phyloP scores from a whole-genome alignment of 2,797 vertebrate species.

The Holocentrus rufus region DNA sequence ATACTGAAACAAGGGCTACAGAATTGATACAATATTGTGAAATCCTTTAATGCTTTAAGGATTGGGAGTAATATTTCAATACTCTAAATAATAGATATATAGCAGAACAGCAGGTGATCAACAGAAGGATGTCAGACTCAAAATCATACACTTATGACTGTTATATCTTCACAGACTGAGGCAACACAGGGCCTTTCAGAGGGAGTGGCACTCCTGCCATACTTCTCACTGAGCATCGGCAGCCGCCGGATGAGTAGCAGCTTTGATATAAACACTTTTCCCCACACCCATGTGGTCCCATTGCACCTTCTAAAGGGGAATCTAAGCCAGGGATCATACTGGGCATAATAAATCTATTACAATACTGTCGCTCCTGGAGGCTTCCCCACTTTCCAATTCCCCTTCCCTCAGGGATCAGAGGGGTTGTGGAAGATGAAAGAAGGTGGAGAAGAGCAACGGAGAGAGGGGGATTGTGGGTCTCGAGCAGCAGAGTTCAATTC shows the following conservation, averaged over 20 bases:
- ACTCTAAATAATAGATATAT: no score
- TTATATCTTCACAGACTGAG: conserved; percentile 17
- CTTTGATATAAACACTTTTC: conserved; percentile 57
- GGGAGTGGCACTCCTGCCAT: not conserved
- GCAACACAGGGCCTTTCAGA: conserved; percentile 4
- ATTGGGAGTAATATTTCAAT: no score
- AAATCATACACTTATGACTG: not conserved
- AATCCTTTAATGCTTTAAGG: no score
- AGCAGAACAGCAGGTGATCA: not conserved
- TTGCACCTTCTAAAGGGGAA: conserved; percentile 43
- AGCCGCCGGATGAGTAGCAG: conserved; percentile 34
- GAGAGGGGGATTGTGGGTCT: conserved; percentile 15
- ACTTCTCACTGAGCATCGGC: conserved; percentile 13
- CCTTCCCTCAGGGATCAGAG: conserved; percentile 22
- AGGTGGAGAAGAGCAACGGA: not conserved
- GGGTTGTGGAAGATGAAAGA: not conserved
- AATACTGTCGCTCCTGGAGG: conserved; percentile 26
- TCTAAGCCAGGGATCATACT: conserved; percentile 39
- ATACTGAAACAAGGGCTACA: no score
- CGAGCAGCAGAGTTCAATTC: conserved; percentile 23
- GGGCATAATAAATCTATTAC: conserved; percentile 51
- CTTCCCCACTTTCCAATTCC: not conserved
- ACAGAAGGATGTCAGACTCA: not conserved
- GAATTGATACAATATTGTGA: no score
- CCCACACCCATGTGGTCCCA: conserved; percentile 26